These are phyloP conservation scores for Danio kyathit DNA, from an alignment of 2,797 vertebrate species.

Conservation along the genomic window DNA sequence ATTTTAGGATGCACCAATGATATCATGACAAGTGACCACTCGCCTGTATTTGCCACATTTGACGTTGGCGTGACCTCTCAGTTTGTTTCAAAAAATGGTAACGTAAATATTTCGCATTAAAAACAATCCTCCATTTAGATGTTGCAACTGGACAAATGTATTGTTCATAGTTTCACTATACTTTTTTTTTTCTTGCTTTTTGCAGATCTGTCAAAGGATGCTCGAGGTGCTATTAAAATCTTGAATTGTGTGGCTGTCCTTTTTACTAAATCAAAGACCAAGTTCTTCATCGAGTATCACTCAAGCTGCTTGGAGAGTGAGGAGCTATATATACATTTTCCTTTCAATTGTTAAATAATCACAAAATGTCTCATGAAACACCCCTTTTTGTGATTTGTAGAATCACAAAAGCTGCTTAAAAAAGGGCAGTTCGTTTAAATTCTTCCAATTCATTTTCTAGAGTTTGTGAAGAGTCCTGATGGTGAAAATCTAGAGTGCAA, in stretches of 20 bases:
- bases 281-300: conserved; percentile 96
- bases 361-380: not conserved
- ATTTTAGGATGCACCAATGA: conserved; percentile 91
- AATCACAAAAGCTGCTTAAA: not conserved
- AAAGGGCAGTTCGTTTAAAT: not conserved
- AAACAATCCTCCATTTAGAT: not conserved
- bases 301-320: conserved; percentile 96
- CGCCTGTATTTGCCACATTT: conserved; percentile 95
- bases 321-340: conserved; percentile 36
- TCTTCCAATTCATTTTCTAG: conserved; percentile 69
- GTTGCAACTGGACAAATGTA: not conserved
- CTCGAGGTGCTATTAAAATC: conserved; percentile 91
- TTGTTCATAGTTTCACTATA: not conserved
- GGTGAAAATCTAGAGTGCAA: conserved; percentile 90
- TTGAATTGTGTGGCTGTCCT: conserved; percentile 89
- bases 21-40: conserved; percentile 97
- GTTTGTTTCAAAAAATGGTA: conserved; percentile 97
- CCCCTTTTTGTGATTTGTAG: not conserved
- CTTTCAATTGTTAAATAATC: not conserved
- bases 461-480: conserved; percentile 92
- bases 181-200: conserved; percentile 26
- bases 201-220: conserved; percentile 84
- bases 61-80: conserved; percentile 97
- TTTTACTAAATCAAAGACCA: conserved; percentile 95
- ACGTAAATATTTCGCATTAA: conserved; percentile 1